phyloP scores from a whole-genome alignment of 2,797 vertebrate species.

The Dromococcyx pavoninus region DNA sequence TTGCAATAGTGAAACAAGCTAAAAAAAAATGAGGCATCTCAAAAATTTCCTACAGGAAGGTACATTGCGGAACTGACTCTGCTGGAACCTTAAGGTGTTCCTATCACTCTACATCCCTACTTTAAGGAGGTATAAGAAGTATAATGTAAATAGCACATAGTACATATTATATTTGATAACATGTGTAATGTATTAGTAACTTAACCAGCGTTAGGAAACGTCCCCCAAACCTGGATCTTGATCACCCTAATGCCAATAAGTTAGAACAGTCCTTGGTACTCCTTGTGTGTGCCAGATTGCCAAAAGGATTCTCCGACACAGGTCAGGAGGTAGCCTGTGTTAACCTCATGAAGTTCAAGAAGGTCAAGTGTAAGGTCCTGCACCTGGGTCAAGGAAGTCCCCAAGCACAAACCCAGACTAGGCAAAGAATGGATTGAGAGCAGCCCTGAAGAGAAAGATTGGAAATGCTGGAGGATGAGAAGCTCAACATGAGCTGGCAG shows the following conservation, averaged over 20 bases:
- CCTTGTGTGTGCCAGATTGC: not conserved
- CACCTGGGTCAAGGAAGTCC: too few relatives aligned
- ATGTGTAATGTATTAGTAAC: not conserved
- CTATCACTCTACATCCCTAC: not conserved
- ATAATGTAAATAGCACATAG: not conserved
- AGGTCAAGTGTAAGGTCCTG: too few relatives aligned
- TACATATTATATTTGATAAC: not conserved
- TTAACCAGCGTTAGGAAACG: not conserved
- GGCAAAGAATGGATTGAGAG: too few relatives aligned
- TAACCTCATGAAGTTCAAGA: too few relatives aligned
- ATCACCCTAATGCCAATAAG: not conserved
- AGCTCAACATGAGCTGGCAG: too few relatives aligned
- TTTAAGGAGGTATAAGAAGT: not conserved
- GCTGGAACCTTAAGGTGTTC: not conserved
- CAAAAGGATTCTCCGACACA: not conserved
- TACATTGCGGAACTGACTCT: not conserved
- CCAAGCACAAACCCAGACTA: too few relatives aligned
- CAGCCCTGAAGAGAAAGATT: too few relatives aligned
- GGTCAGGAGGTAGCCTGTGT: not conserved
- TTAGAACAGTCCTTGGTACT: not conserved
- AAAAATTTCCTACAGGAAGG: not conserved
- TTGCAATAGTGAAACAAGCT: not conserved
- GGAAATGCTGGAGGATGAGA: too few relatives aligned
- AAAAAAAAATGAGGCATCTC: not conserved
- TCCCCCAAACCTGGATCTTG: not conserved